These are phyloP conservation scores for Grapholita molesta DNA, from an alignment of 1,140 invertebrate genomes.

Conservation along the genomic window DNA sequence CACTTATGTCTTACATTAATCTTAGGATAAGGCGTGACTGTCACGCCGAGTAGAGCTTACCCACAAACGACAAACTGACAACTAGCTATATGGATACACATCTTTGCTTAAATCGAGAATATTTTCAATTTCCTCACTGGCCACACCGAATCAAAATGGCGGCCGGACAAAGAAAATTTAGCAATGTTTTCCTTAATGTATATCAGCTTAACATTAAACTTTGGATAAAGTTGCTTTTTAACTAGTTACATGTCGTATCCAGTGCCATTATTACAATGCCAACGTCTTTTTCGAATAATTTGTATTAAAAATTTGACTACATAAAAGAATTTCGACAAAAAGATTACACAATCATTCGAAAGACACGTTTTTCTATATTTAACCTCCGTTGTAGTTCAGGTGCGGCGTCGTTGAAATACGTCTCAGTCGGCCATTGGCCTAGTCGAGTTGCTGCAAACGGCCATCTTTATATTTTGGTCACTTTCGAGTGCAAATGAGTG, in stretches of 20 bases:
- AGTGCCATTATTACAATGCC: background rate
- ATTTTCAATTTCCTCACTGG: conserved; percentile 22
- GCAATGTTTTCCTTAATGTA: conserved; percentile 46
- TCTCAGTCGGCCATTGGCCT: background rate
- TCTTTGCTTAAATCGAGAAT: conserved; percentile 62
- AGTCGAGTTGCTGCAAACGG: background rate
- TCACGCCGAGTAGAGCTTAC: conserved; percentile 26
- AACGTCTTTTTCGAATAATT: background rate
- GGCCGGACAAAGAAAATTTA: conserved; percentile 19
- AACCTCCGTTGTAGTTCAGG: conserved; percentile 5
- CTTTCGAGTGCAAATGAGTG: background rate
- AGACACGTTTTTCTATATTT: background rate
- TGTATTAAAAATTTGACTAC: background rate
- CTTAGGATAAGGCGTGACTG: background rate
- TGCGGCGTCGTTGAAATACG: background rate
- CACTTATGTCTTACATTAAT: conserved; percentile 65
- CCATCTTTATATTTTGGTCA: background rate
- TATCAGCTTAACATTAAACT: conserved; percentile 62
- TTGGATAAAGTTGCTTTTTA: conserved; percentile 56
- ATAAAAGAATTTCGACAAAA: background rate
- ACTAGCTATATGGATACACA: conserved; percentile 65
- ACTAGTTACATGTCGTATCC: conserved; percentile 2
- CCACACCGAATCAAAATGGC: conserved; percentile 28
- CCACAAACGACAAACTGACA: conserved; percentile 58
- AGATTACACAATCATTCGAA: background rate